phyloP scores from a whole-genome alignment of 1,140 invertebrate species.

The Pomacea maculata region DNA sequence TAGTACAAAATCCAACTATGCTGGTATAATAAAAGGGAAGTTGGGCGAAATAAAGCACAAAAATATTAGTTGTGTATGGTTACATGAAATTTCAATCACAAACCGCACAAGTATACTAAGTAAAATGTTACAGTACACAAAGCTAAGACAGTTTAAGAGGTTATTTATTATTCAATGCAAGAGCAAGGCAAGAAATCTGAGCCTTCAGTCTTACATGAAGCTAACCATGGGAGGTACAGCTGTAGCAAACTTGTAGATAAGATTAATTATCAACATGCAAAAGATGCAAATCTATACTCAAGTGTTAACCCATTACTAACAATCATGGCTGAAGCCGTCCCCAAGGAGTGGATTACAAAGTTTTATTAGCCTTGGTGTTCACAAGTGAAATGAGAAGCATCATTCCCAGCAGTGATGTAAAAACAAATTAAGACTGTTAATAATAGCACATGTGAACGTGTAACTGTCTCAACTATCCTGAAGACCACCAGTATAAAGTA shows the following conservation, averaged over 20 bases:
- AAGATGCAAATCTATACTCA: conserved; percentile 9
- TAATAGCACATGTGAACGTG: neutral
- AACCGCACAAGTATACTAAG: conserved; percentile 8
- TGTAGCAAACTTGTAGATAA: conserved; percentile 4
- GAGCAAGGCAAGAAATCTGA: conserved; percentile 5
- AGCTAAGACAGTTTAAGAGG: conserved; percentile 6
- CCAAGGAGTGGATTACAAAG: neutral
- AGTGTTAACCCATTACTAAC: conserved; percentile 5
- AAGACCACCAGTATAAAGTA: no score
- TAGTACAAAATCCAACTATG: conserved; percentile 20
- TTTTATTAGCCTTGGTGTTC: neutral
- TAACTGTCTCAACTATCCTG: no score
- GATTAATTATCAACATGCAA: conserved; percentile 11
- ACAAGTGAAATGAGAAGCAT: neutral
- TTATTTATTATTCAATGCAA: conserved; percentile 14
- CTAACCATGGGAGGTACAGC: conserved; percentile 3
- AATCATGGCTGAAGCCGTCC: conserved; percentile 4
- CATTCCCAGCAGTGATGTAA: neutral
- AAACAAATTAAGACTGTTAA: conserved; percentile 2
- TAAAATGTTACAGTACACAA: conserved; percentile 12
- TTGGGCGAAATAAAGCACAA: conserved; percentile 19
- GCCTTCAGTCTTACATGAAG: conserved; percentile 11
- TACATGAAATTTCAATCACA: conserved; percentile 13
- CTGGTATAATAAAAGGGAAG: conserved; percentile 11
- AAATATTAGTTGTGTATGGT: conserved; percentile 8